These are phyloP conservation scores for Macrotis lagotis DNA, from an alignment of 2,113 vertebrate species.

Conservation along the genomic window DNA sequence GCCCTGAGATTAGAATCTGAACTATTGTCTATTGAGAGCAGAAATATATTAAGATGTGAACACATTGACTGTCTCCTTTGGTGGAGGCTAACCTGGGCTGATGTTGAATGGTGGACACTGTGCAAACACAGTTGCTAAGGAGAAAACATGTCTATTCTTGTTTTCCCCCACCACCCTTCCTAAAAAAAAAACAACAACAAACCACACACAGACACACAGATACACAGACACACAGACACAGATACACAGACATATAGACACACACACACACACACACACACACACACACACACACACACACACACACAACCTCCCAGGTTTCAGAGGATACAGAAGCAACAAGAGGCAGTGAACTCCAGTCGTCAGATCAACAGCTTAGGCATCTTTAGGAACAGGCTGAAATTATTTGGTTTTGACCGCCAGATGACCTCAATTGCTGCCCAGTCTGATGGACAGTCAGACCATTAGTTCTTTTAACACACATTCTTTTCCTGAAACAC, in stretches of 20 bases:
- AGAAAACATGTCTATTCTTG: conserved; percentile 75
- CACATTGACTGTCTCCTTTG: background rate
- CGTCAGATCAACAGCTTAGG: conserved; percentile 64
- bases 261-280: too few relatives aligned
- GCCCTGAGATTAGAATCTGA: conserved; percentile 10
- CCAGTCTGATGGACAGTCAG: conserved; percentile 84
- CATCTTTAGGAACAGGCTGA: conserved; percentile 78
- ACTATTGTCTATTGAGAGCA: conserved; percentile 37
- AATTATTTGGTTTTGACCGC: conserved; percentile 88
- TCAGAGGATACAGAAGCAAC: conserved; percentile 66
- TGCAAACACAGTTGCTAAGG: conserved; percentile 80
- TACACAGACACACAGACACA: too few relatives aligned
- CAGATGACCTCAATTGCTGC: conserved; percentile 84
- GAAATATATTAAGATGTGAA: conserved; percentile 2
- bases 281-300: too few relatives aligned
- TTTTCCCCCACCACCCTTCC: conserved; percentile 23
- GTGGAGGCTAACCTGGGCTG: conserved; percentile 61
- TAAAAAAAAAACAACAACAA: conserved; percentile 9
- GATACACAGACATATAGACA: too few relatives aligned
- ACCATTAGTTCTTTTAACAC: conserved; percentile 84
- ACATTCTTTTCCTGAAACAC: conserved; percentile 85
- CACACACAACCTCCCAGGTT: conserved; percentile 61
- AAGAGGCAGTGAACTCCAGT: conserved; percentile 72
- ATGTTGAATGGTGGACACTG: conserved; percentile 35
- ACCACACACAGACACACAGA: conserved; percentile 41